A percentile compares a stretch with the other conserved stretches of the same genome.
phyloP scores from a whole-genome alignment of 2,797 vertebrate genomes.

The Urosaurus nigricauda region DNA sequence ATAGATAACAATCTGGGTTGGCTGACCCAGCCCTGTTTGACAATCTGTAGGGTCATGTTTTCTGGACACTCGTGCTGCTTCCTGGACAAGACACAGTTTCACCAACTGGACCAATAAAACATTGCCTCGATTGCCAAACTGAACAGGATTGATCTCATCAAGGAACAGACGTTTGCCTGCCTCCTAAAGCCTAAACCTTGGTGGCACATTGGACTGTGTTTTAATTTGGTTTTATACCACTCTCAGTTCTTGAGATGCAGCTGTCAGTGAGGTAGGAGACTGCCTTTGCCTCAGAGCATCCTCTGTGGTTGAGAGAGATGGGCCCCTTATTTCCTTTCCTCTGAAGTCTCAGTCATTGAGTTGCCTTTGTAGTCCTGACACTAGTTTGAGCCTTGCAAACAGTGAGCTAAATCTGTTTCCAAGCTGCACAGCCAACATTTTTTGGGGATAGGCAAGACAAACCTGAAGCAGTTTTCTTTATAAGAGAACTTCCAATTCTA shows the following conservation, averaged over 20 bases:
- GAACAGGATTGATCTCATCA: background rate
- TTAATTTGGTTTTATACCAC: background rate
- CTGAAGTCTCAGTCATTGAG: background rate
- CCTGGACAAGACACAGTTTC: background rate
- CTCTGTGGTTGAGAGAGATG: background rate
- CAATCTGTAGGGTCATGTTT: background rate
- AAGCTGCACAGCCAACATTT: background rate
- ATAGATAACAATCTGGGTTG: no score
- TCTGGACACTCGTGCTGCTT: background rate
- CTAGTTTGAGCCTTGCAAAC: background rate
- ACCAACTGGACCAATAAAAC: background rate
- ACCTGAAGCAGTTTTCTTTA: background rate
- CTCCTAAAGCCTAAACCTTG: background rate
- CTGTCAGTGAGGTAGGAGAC: background rate
- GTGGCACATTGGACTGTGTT: background rate
- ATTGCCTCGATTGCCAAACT: no score
- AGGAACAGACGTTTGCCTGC: background rate
- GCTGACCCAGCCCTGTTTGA: no score
- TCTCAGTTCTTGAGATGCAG: background rate
- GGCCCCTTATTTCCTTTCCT: constrained; percentile 6
- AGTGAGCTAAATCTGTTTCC: background rate
- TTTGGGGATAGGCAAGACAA: background rate
- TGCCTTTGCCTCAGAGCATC: background rate
- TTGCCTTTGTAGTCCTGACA: background rate
- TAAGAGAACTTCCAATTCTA: background rate